phyloP scores from a whole-genome alignment of 2,888 invertebrate genomes.

The Brachypalpus laphriformis region DNA sequence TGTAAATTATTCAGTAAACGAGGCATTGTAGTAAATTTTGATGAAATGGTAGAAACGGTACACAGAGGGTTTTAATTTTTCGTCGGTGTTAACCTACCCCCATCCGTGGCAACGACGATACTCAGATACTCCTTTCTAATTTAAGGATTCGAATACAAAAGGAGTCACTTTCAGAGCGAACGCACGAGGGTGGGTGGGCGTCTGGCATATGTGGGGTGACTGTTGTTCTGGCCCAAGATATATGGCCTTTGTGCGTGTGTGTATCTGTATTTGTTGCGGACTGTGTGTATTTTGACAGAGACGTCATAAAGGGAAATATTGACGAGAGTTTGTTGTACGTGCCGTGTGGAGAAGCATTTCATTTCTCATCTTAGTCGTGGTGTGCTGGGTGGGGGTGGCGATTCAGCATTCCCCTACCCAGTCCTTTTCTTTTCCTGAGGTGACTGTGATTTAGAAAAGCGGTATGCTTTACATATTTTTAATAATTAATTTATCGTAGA shows the following conservation, averaged over 20 bases:
- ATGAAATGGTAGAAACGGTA: slow-evolving; percentile 69
- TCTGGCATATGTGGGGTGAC: slow-evolving; percentile 51
- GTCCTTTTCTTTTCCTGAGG: slow-evolving; percentile 14
- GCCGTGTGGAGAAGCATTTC: slow-evolving; percentile 31
- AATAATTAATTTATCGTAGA: slow-evolving; percentile 70
- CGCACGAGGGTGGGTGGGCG: not conserved
- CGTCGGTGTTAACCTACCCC: slow-evolving; percentile 12
- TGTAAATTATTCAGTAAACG: slow-evolving; percentile 74
- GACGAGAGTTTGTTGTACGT: slow-evolving; percentile 64
- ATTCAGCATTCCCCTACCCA: not conserved
- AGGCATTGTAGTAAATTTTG: slow-evolving; percentile 75
- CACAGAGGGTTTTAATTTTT: slow-evolving; percentile 67
- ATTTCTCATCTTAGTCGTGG: slow-evolving; percentile 33
- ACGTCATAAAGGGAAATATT: slow-evolving; percentile 69
- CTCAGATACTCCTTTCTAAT: slow-evolving; percentile 65
- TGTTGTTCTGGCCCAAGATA: slow-evolving; percentile 47
- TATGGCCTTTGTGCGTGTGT: slow-evolving; percentile 62
- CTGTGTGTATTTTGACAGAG: slow-evolving; percentile 66
- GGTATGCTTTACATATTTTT: slow-evolving; percentile 51
- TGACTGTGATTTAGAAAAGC: slow-evolving; percentile 68
- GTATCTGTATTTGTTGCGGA: slow-evolving; percentile 11
- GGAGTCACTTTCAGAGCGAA: slow-evolving; percentile 41
- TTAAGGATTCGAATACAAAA: slow-evolving; percentile 72
- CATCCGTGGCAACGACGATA: not conserved
- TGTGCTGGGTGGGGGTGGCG: not conserved